Evolutionary conservation across 2,113 vertebrate species (phyloP).

Genomic region (Mesocricetus auratus): DNA sequence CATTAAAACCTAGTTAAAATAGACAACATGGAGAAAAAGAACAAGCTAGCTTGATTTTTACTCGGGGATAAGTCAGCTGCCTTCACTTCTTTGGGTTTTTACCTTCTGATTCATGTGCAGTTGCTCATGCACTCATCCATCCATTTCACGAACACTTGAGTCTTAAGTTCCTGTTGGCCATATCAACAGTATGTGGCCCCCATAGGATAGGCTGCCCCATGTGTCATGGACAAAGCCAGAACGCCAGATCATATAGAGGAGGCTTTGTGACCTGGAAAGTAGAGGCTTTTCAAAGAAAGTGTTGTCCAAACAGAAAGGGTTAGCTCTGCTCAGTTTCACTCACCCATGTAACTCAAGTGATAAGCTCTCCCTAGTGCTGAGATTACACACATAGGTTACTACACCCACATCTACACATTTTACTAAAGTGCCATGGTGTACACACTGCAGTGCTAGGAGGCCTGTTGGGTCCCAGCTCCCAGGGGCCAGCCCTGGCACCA

Average conservation of each 20-base stretch:
- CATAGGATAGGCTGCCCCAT: background rate
- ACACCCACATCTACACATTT: constrained; percentile 1
- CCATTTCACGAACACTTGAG: background rate
- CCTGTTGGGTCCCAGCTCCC: background rate
- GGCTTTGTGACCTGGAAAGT: background rate
- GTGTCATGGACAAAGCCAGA: background rate
- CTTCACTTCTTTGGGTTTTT: background rate
- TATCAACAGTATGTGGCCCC: background rate
- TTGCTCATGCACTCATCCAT: background rate
- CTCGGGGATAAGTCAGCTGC: background rate
- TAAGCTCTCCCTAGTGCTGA: background rate
- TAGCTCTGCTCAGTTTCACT: background rate
- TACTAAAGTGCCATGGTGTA: background rate
- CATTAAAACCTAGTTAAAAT: background rate
- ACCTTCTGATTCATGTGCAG: background rate
- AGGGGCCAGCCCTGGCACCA: background rate
- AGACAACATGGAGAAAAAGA: background rate
- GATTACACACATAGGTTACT: constrained; percentile 15
- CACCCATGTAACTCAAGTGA: background rate
- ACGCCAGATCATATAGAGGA: background rate
- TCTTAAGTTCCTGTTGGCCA: background rate
- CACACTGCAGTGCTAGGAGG: background rate
- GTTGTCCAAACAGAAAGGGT: background rate
- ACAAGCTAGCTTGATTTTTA: background rate
- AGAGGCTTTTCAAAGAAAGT: background rate